These are phyloP conservation scores for Paragorgia papillata DNA, from an alignment of 92 coral and sea anemone species.

Conservation along the genomic window DNA sequence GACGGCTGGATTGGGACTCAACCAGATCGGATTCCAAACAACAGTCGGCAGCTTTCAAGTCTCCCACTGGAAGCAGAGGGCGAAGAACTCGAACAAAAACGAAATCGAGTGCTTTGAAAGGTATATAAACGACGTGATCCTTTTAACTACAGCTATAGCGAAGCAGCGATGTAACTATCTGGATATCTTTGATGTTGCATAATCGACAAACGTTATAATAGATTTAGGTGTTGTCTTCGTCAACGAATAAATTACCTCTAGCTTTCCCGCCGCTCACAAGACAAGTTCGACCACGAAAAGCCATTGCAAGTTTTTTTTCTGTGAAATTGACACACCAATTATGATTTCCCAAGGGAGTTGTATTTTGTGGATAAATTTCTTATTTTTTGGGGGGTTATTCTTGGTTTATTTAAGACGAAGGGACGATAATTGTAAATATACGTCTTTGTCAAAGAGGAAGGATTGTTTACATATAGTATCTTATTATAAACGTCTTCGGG, in stretches of 20 bases:
- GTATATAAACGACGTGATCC: constrained; percentile 38
- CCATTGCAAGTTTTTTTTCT: neutral
- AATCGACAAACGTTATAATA: constrained; percentile 56
- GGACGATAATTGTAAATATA: neutral
- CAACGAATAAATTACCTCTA: neutral
- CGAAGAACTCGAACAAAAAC: constrained; percentile 67
- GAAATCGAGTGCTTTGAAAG: constrained; percentile 61
- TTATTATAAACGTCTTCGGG: neutral
- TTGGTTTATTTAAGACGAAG: neutral
- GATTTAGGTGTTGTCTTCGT: constrained; percentile 49
- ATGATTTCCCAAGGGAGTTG: neutral
- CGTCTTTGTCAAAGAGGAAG: constrained; percentile 3
- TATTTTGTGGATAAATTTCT: neutral
- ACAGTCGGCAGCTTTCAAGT: constrained; percentile 58
- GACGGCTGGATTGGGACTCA: constrained; percentile 89
- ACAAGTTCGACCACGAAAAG: neutral
- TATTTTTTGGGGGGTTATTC: neutral
- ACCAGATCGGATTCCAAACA: constrained; percentile 47
- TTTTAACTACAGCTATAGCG: no score
- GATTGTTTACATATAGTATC: constrained; percentile 15
- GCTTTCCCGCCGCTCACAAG: neutral
- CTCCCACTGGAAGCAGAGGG: constrained; percentile 66
- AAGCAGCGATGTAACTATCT: no score
- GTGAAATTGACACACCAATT: neutral
- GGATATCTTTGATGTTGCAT: no score